Evolutionary conservation across 1,140 invertebrate genomes (phyloP).

Genomic region (Tribolium castaneum): DNA sequence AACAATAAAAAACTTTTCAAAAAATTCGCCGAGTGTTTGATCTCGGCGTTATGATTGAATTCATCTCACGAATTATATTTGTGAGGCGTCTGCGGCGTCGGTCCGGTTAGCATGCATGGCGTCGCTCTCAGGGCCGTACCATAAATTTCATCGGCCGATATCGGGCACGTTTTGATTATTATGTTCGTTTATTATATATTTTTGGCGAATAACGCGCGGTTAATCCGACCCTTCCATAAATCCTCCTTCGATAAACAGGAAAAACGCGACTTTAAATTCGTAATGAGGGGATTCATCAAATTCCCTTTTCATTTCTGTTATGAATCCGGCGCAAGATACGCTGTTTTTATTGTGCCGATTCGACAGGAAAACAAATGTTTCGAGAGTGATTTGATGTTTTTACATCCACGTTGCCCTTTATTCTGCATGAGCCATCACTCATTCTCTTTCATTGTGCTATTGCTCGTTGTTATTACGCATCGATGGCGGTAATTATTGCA

Average conservation of each 20-base stretch:
- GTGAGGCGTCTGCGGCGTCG: conserved; percentile 13
- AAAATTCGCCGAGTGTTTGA: background rate
- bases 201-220: conserved; percentile 38
- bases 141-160: conserved; percentile 38
- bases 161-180: conserved; percentile 44
- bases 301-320: conserved; percentile 45
- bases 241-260: conserved; percentile 15
- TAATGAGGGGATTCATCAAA: conserved; percentile 45
- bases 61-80: conserved; percentile 33
- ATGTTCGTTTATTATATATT: conserved; percentile 46
- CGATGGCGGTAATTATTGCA: conserved; percentile 44
- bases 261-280: conserved; percentile 21
- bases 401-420: conserved; percentile 48
- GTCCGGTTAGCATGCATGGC: conserved; percentile 40
- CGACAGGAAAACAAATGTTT: conserved; percentile 56
- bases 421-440: conserved; percentile 48
- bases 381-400: conserved; percentile 56
- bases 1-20: background rate
- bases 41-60: background rate
- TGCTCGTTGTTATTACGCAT: conserved; percentile 44
- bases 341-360: conserved; percentile 50
- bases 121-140: conserved; percentile 24
- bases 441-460: conserved; percentile 46
- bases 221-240: conserved; percentile 15
- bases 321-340: conserved; percentile 47